Evolutionary conservation across 37 sponge, comb jelly and placozoan species (phyloP).

Genomic region (Cladorhizidae sp.): DNA sequence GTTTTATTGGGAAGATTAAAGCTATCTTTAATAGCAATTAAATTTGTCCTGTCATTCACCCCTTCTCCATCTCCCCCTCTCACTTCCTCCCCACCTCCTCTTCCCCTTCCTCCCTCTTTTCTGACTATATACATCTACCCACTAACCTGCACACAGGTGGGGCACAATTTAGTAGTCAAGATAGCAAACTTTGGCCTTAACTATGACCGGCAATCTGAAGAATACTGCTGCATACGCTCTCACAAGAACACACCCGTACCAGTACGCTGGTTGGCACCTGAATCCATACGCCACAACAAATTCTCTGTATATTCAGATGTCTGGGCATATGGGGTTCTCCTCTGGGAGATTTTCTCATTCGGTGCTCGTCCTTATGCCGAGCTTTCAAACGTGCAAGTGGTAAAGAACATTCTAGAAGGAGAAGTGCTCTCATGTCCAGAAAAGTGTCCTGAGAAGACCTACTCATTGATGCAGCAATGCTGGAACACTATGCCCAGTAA

Average conservation of each 20-base stretch:
- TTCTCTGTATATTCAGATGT: conserved; percentile 62
- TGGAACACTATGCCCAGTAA: conserved; percentile 44
- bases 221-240: conserved; percentile 61
- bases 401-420: conserved; percentile 23
- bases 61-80: too few species aligned
- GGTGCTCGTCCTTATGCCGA: conserved; percentile 52
- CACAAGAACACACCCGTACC: conserved; percentile 50
- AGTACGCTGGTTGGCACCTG: conserved; percentile 74
- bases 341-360: conserved; percentile 69
- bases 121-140: neutral
- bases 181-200: conserved; percentile 77
- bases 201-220: conserved; percentile 42
- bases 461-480: conserved; percentile 47
- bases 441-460: conserved; percentile 43
- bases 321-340: conserved; percentile 65
- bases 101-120: neutral
- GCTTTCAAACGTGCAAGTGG: conserved; percentile 48
- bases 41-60: neutral
- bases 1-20: too few species aligned
- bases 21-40: neutral
- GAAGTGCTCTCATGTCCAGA: conserved; percentile 28
- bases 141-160: conserved; percentile 32
- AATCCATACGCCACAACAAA: conserved; percentile 48
- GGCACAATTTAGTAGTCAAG: conserved; percentile 52
- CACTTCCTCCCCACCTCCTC: too few species aligned